phyloP scores from a whole-genome alignment of 2,113 vertebrate genomes.

The Cyprinodon brontotheroides region DNA sequence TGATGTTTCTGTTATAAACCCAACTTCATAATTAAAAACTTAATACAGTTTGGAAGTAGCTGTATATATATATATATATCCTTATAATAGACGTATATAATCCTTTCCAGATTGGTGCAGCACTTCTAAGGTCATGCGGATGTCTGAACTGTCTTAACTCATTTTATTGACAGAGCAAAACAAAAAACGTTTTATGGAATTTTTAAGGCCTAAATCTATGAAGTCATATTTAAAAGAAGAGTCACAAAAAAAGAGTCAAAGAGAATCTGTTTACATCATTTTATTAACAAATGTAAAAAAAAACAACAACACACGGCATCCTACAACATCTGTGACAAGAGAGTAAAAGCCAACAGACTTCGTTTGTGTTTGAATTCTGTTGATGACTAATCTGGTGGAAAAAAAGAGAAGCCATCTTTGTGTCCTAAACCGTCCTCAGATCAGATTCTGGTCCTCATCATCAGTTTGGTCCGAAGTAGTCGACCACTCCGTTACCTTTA shows the following conservation, averaged over 20 bases:
- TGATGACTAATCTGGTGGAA: constrained; percentile 21
- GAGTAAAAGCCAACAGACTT: background rate
- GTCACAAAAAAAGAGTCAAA: background rate
- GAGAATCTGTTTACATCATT: constrained; percentile 32
- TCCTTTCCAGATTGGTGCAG: too few species aligned
- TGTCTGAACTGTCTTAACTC: too few species aligned
- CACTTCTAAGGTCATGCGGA: too few species aligned
- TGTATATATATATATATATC: too few species aligned
- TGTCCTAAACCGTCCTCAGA: background rate
- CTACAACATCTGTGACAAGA: background rate
- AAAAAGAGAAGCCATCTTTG: background rate
- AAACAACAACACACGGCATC: background rate
- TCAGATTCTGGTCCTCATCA: background rate
- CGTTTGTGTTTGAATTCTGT: background rate
- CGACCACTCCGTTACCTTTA: constrained; percentile 88
- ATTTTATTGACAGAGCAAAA: background rate
- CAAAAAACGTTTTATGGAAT: too few species aligned
- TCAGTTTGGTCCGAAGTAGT: constrained; percentile 85
- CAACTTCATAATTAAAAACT: too few species aligned
- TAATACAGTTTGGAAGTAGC: too few species aligned
- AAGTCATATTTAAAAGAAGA: background rate
- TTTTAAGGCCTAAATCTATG: background rate
- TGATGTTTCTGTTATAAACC: too few species aligned
- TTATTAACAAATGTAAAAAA: constrained; percentile 74
- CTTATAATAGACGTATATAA: too few species aligned